phyloP scores from a whole-genome alignment of 2,888 invertebrate genomes.

The Ametastegia equiseti region DNA sequence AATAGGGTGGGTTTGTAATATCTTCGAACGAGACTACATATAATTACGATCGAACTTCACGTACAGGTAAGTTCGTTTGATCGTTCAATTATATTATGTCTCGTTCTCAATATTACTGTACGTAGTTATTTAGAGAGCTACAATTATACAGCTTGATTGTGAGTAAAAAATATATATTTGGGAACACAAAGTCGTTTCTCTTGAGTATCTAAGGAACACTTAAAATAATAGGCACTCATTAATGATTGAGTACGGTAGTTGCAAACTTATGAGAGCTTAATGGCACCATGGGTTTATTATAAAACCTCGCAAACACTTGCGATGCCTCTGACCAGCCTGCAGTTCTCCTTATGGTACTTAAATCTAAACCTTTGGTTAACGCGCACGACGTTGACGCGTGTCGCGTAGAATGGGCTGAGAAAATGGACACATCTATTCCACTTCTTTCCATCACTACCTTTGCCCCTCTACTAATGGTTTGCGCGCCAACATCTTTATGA shows the following conservation, averaged over 20 bases:
- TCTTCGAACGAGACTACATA: too few species aligned
- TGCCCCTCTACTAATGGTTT: conserved; percentile 12
- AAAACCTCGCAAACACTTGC: neutral
- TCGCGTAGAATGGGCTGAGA: conserved; percentile 4
- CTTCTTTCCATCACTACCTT: neutral
- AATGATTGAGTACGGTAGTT: neutral
- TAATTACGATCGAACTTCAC: conserved; percentile 13
- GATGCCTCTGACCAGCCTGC: neutral
- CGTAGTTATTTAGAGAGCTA: too few species aligned
- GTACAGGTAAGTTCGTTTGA: conserved; percentile 19
- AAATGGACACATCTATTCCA: neutral
- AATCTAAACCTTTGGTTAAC: neutral
- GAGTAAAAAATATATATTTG: too few species aligned
- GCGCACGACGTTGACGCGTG: neutral
- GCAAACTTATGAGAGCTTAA: neutral
- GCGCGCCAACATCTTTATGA: neutral
- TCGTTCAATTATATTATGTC: conserved; percentile 9
- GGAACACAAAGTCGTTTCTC: too few species aligned
- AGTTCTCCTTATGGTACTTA: neutral
- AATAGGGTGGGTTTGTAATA: conserved; percentile 6
- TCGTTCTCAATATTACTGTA: conserved; percentile 7
- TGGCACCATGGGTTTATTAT: neutral
- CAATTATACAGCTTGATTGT: neutral
- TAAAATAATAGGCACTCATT: neutral
- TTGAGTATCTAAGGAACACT: neutral